A percentile compares a stretch with the other conserved stretches of the same genome.
Evolutionary conservation across 2,888 invertebrate genomes (phyloP).

Genomic region (Tachystola acroxantha): DNA sequence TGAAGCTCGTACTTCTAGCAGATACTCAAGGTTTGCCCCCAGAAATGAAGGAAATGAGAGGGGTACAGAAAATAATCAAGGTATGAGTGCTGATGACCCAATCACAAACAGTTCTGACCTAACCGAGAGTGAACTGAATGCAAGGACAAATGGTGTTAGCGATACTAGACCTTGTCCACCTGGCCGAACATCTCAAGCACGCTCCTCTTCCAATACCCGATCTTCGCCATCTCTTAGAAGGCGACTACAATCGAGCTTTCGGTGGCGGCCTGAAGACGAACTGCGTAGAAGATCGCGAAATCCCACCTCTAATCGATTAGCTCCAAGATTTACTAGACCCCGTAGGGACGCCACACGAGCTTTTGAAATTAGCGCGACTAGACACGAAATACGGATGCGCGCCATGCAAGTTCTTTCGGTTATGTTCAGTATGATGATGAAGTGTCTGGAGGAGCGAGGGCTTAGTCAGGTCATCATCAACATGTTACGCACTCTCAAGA

Average conservation of each 20-base stretch:
- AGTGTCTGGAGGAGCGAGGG: conserved; percentile 67
- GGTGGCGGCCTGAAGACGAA: conserved; percentile 58
- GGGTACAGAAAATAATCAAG: conserved; percentile 25
- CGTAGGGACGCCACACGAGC: conserved; percentile 53
- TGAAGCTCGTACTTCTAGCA: conserved; percentile 33
- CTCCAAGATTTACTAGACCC: conserved; percentile 43
- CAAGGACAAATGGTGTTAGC: conserved; percentile 22
- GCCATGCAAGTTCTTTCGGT: conserved; percentile 71
- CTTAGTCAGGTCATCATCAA: conserved; percentile 63
- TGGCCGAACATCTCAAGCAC: conserved; percentile 27
- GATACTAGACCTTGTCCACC: conserved; percentile 21
- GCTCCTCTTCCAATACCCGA: conserved; percentile 31
- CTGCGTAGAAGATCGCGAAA: conserved; percentile 44
- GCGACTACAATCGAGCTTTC: conserved; percentile 39
- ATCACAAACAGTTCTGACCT: conserved; percentile 18
- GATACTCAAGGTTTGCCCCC: conserved; percentile 29
- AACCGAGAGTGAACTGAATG: conserved; percentile 23
- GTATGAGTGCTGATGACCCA: conserved; percentile 18
- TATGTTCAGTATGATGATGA: conserved; percentile 76
- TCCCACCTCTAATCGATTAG: conserved; percentile 34
- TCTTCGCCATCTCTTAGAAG: conserved; percentile 40
- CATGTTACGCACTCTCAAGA: conserved; percentile 65
- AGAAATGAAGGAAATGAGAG: conserved; percentile 32
- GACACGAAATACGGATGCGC: conserved; percentile 69
- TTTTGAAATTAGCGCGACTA: conserved; percentile 60